Evolutionary conservation across 64 coral and sea anemone species (phyloP), one percentile per base, ranked within the genome.

Genomic region (Trachythela sp.): DNA sequence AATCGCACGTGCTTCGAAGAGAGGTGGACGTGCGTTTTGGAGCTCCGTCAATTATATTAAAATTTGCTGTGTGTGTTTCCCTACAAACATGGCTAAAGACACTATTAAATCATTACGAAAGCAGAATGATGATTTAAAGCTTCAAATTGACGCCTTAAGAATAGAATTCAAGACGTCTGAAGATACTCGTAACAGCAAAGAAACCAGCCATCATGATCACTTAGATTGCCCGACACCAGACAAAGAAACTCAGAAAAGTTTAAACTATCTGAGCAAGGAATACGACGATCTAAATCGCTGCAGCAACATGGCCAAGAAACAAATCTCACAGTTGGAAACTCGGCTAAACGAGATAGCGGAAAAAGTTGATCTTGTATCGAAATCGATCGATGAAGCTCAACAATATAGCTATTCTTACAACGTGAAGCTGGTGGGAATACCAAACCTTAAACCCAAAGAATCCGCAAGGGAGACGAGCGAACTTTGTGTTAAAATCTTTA

Each of bases 331-430:
- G 2, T 18, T 87, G 7, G 30, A 51, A 51, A 58, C 34, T 24
- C 24, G 85, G 71, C 24, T 92, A 14, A 88, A 34, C 15, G 32
- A 33, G 4, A 85, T 59, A 41, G 83, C 56, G 26, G 41, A 90
- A n/a, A 35, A 8, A 60, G 59, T 94, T 24, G 72, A 90, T 4
- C 70, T 83, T 2, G 13, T 87, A 9, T 51, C 45, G 13, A 26
- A 84, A 48, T 13, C 87, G 1, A 39, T 94, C 26, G 92, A 94
- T 36, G 89, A 51, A 13, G 26, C 85, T 2, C 39, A 90, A 29
- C 48, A 88, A 14, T 85, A 94, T 39, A 84, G 89, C 76, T 94
- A 85, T 41, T 51, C 76, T 20, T 87, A 84, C 85, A 94, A 94
- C 31, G 37, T 90, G 3, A 89, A 93, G 67, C 43, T 93, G 38